Evolutionary conservation across 2,113 vertebrate genomes (phyloP).

Genomic region (Engystomops pustulosus): DNA sequence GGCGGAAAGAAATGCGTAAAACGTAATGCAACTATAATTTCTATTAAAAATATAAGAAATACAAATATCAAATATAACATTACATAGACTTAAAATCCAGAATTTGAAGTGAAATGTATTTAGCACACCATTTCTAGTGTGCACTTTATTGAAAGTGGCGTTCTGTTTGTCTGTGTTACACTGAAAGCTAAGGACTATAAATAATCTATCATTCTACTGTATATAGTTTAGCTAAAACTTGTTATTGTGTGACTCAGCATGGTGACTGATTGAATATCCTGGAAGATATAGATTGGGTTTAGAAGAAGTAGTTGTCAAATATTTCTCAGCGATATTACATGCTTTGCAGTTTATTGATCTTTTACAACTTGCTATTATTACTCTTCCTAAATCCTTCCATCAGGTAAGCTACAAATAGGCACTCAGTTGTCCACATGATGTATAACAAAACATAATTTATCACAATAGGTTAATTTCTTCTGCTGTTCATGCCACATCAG

Average conservation of each 20-base stretch:
- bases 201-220: slow-evolving; percentile 5
- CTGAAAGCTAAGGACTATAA: background rate
- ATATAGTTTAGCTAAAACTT: background rate
- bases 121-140: background rate
- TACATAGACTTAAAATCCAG: too few relatives aligned
- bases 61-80: too few relatives aligned
- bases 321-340: background rate
- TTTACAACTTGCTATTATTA: background rate
- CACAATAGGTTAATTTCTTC: too few relatives aligned
- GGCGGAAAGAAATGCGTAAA: background rate
- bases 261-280: background rate
- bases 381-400: background rate
- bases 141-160: background rate
- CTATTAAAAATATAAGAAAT: slow-evolving; percentile 11
- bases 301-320: background rate
- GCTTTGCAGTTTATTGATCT: background rate
- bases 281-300: slow-evolving; percentile 10
- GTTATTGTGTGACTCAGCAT: slow-evolving; percentile 1
- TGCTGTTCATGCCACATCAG: too few relatives aligned
- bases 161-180: slow-evolving; percentile 3
- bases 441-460: too few relatives aligned
- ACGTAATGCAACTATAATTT: background rate
- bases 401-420: too few relatives aligned
- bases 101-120: too few relatives aligned
- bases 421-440: too few relatives aligned